Evolutionary conservation across 2,797 vertebrate genomes (phyloP).

Genomic region (Stomatorhinus walkeri): DNA sequence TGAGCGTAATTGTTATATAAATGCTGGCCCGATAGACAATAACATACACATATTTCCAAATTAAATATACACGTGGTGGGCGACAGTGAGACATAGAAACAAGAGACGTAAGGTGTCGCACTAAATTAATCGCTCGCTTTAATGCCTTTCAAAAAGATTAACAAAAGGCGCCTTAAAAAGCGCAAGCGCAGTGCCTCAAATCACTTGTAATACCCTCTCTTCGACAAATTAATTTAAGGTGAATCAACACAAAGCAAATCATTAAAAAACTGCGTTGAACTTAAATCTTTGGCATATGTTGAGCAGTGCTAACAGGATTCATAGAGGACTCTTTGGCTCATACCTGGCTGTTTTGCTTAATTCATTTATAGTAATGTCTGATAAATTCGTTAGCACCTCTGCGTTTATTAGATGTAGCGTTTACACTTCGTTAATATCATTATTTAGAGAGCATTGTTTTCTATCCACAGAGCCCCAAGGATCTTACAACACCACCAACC

Average conservation of each 20-base stretch:
- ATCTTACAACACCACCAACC: constrained; percentile 54
- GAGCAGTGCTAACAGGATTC: background rate
- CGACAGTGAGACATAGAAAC: background rate
- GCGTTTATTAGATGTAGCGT: constrained; percentile 29
- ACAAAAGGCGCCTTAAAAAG: constrained; percentile 16
- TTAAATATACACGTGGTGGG: background rate
- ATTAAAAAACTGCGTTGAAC: background rate
- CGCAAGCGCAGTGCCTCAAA: background rate
- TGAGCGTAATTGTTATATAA: constrained; percentile 10
- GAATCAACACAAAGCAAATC: background rate
- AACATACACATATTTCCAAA: background rate
- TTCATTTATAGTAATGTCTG: constrained; percentile 2
- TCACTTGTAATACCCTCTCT: background rate
- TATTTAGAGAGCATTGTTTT: constrained; percentile 42
- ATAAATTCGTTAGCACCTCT: constrained; percentile 21
- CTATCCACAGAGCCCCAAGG: constrained; percentile 55
- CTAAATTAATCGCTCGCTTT: constrained; percentile 4
- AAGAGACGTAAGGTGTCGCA: background rate
- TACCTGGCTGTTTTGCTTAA: background rate
- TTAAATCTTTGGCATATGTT: background rate
- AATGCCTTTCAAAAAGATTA: constrained; percentile 2
- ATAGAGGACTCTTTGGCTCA: background rate
- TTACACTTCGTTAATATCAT: background rate
- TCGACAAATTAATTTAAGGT: background rate
- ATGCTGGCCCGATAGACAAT: background rate